Percentiles rank a stretch among this genome's conserved stretches.
phyloP scores from a whole-genome alignment of 2,797 vertebrate species.

The Heliangelus exortis region DNA sequence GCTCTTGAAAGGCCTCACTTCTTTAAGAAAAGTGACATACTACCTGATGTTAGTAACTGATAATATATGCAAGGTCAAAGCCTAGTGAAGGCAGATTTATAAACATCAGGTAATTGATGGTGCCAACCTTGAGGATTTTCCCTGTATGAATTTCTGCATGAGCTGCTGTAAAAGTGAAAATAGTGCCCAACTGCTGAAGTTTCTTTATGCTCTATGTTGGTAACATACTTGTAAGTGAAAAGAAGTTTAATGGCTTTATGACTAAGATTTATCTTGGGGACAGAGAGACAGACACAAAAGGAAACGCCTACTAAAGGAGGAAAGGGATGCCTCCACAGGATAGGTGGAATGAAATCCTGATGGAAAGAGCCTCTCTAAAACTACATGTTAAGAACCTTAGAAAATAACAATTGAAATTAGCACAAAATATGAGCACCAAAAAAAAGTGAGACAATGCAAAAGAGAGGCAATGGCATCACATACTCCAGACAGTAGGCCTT shows the following conservation, averaged over 20 bases:
- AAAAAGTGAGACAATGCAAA: neutral
- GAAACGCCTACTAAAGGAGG: neutral
- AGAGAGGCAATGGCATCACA: neutral
- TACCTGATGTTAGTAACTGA: neutral
- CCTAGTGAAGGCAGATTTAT: neutral
- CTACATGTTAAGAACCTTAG: neutral
- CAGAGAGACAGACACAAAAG: neutral
- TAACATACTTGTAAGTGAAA: conserved; percentile 9
- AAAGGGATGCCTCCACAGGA: neutral
- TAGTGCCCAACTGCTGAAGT: neutral
- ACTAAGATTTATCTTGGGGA: neutral
- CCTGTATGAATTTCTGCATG: neutral
- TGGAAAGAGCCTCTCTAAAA: neutral
- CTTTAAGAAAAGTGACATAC: neutral
- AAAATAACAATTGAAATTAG: neutral
- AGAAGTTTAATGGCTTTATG: neutral
- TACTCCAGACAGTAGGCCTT: neutral
- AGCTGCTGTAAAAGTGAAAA: conserved; percentile 1
- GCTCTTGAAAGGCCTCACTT: neutral
- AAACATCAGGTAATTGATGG: neutral
- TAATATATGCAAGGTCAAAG: neutral
- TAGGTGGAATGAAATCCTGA: neutral
- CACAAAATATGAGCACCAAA: neutral
- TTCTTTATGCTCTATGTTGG: neutral
- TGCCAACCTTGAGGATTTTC: neutral